Percentiles rank a stretch among this genome's conserved stretches.
Conservation (phyloP, 2,113 vertebrate species). For the Numenius arquata region DNA sequence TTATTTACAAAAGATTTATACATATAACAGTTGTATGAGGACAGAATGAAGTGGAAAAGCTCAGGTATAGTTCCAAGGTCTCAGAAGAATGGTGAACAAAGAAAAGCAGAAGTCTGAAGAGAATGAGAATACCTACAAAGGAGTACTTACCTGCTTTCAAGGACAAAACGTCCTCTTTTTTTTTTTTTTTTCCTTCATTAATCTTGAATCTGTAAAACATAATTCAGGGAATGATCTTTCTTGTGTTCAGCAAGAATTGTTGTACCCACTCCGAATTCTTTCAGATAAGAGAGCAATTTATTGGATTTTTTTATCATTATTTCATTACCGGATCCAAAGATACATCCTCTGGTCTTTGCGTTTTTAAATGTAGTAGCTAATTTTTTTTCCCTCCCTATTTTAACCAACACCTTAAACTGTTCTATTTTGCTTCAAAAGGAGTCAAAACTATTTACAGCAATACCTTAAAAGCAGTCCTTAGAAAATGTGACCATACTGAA, state of each 20-base stretch:
- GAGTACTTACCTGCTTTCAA: not conserved
- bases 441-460: not conserved
- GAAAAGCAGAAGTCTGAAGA: not conserved
- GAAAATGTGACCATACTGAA: not conserved
- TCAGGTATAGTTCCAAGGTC: not conserved
- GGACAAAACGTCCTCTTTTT: not conserved
- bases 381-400: not conserved
- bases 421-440: not conserved
- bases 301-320: not conserved
- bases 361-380: not conserved
- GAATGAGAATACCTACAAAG: not conserved
- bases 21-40: not conserved
- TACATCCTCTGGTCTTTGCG: not conserved
- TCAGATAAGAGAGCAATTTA: not conserved
- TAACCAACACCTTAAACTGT: not conserved
- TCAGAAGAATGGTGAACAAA: not conserved
- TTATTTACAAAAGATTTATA: not conserved
- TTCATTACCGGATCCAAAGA: not conserved
- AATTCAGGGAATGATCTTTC: not conserved
- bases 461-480: not conserved
- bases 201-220: not conserved
- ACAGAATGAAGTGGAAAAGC: not conserved
- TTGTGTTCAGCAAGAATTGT: not conserved
- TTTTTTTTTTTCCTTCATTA: not conserved
- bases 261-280: not conserved